Base-by-base conservation (phyloP, 2,888 invertebrate species). In the Pheosia tremula region DNA sequence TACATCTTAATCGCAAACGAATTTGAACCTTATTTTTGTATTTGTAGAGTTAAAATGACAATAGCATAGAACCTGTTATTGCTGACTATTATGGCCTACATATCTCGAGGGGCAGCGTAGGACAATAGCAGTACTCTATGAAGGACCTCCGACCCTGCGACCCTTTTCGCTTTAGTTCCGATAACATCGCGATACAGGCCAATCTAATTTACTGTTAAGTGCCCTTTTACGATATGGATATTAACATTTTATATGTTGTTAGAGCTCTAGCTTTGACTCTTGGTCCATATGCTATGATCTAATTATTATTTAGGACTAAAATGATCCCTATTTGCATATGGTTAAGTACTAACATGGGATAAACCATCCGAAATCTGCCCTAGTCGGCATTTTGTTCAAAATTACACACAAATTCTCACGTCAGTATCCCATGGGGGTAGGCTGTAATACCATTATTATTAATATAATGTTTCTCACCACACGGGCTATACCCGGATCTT, bases 131-230 rank as follows among this genome's bases (percentile, higher is more conserved):
- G 71, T 67, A 72, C 73, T 63, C 70, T 68, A 71, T 64, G 54
- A 59, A 61, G 68, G 71, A 68, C 80, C 79, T 78, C 81, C 79
- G 79, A 76, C 68, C 24, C 71, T 61, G 62, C 62, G 55, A 56
- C 62, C 43, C 64, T 64, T 72, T 73, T 74, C 76, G 81, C 77
- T 67, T 61, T 68, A 64, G 66, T 64, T 66, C 67, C 68, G 81
- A 83, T 82, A 80, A 77, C 72, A 81, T 79, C 78, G 57, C 62
- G 53, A 64, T 74, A 69, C 71, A 65, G 71, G 65, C 71, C 76
- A 74, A 76, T 77, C 70, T 77, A 73, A 80, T 82, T 75, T 79
- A 75, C 68, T 78, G 74, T 64, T 72, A 68, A 74, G 77, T 69
- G 63, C 54, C 53, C 62, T 59, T 60, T 56, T 64, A 65, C 62